Conservation (phyloP, 2,888 invertebrate species). For the Cheilosia pagana region DNA sequence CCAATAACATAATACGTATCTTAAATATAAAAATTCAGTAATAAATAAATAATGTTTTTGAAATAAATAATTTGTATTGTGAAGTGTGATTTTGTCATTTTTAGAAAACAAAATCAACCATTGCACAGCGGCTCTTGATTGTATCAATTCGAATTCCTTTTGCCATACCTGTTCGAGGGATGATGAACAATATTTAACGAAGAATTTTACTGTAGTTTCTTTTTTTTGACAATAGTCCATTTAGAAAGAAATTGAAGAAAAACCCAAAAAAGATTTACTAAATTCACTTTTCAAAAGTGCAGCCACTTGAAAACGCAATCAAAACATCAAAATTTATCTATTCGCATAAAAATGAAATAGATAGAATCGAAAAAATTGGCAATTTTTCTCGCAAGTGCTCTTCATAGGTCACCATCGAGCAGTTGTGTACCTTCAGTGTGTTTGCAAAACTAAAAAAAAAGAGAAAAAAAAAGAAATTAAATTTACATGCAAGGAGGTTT, state of each 20-base stretch:
- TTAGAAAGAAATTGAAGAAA: constrained; percentile 67
- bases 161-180: constrained; percentile 38
- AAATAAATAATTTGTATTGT: no score
- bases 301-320: constrained; percentile 23
- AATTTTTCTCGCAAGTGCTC: constrained; percentile 48
- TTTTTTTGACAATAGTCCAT: constrained; percentile 71
- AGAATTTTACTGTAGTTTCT: constrained; percentile 67
- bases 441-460: constrained; percentile 15
- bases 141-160: neutral
- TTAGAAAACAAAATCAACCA: neutral
- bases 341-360: constrained; percentile 54
- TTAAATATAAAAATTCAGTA: no score
- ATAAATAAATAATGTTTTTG: no score
- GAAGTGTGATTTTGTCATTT: no score
- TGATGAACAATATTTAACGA: constrained; percentile 44
- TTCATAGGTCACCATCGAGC: constrained; percentile 40
- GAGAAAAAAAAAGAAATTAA: constrained; percentile 2
- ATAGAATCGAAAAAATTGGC: constrained; percentile 37
- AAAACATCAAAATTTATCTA: constrained; percentile 2
- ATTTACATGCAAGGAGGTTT: constrained; percentile 58
- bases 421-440: constrained; percentile 65
- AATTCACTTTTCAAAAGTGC: constrained; percentile 21
- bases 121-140: constrained; percentile 27
- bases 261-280: constrained; percentile 44
- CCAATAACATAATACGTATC: no score